These are phyloP conservation scores for Toxotes lorentzi DNA, from an alignment of 2,797 vertebrate species.

Conservation along the genomic window DNA sequence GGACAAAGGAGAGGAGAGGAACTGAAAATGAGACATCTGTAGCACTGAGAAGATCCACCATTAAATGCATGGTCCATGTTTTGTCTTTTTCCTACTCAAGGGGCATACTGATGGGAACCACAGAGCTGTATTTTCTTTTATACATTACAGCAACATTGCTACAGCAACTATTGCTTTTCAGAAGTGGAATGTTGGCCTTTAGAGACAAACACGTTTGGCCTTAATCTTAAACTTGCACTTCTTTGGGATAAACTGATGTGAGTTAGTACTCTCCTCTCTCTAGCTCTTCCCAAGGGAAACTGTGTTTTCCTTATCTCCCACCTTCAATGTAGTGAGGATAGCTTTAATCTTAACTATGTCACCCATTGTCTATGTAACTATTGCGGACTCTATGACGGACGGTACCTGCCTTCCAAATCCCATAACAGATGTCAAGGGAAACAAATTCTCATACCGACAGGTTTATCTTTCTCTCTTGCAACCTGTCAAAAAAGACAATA, in stretches of 20 bases:
- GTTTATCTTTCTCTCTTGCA: slow-evolving; percentile 77
- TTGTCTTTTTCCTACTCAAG: slow-evolving; percentile 20
- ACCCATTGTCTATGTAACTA: slow-evolving; percentile 62
- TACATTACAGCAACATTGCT: slow-evolving; percentile 47
- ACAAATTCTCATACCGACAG: slow-evolving; percentile 77
- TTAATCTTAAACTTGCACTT: slow-evolving; percentile 57
- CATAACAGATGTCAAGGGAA: slow-evolving; percentile 66
- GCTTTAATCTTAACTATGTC: slow-evolving; percentile 65
- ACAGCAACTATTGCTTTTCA: slow-evolving; percentile 32
- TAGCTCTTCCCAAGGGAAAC: slow-evolving; percentile 35
- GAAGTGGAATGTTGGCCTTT: slow-evolving; percentile 35
- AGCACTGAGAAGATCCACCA: slow-evolving; percentile 39
- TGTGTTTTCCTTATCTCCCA: slow-evolving; percentile 54
- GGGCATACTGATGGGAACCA: slow-evolving; percentile 18
- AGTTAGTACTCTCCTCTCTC: slow-evolving; percentile 25
- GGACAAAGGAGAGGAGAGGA: slow-evolving; percentile 30
- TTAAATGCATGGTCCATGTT: slow-evolving; percentile 40
- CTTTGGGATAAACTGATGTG: slow-evolving; percentile 48
- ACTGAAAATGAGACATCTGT: slow-evolving; percentile 45
- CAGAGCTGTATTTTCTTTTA: slow-evolving; percentile 33
- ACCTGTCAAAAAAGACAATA: slow-evolving; percentile 68
- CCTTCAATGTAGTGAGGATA: slow-evolving; percentile 61
- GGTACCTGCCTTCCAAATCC: slow-evolving; percentile 63
- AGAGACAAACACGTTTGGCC: slow-evolving; percentile 29
- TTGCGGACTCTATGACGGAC: slow-evolving; percentile 58